Percentiles rank a stretch among this genome's conserved stretches.
These are phyloP conservation scores for Xyrichtys novacula DNA, from an alignment of 2,797 vertebrate species.

Conservation along the genomic window DNA sequence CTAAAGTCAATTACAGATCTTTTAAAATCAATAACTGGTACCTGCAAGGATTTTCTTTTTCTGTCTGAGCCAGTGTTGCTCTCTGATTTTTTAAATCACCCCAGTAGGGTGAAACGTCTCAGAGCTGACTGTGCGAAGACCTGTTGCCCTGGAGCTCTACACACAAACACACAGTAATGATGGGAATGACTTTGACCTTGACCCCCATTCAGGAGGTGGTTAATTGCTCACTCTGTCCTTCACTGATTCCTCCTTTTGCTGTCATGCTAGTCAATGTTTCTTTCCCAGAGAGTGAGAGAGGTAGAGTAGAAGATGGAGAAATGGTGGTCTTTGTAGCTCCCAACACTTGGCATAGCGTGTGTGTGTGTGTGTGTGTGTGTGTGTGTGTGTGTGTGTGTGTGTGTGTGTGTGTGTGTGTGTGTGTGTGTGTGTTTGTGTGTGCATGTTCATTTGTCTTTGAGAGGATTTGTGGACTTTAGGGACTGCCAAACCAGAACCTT, in stretches of 20 bases:
- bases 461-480: conserved; percentile 3
- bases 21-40: too few relatives aligned
- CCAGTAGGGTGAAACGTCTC: conserved; percentile 23
- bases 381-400: too few relatives aligned
- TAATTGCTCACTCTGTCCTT: conserved; percentile 26
- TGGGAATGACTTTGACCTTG: conserved; percentile 32
- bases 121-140: conserved; percentile 22
- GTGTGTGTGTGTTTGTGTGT: conserved; percentile 4
- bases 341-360: neutral
- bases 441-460: neutral
- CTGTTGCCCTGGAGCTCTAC: conserved; percentile 10
- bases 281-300: conserved; percentile 16
- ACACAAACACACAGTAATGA: conserved; percentile 29
- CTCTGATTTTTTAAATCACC: conserved; percentile 27
- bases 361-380: too few relatives aligned
- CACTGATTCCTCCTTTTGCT: neutral
- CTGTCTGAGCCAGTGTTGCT: conserved; percentile 13
- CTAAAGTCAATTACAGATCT: too few relatives aligned
- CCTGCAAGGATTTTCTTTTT: neutral
- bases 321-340: conserved; percentile 26
- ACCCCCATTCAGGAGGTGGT: conserved; percentile 29
- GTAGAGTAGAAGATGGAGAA: conserved; percentile 22
- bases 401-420: conserved; percentile 2
- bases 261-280: conserved; percentile 1
- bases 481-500: conserved; percentile 12